Conservation (phyloP, 2,888 invertebrate species). For the Leptinotarsa peninsularis region DNA sequence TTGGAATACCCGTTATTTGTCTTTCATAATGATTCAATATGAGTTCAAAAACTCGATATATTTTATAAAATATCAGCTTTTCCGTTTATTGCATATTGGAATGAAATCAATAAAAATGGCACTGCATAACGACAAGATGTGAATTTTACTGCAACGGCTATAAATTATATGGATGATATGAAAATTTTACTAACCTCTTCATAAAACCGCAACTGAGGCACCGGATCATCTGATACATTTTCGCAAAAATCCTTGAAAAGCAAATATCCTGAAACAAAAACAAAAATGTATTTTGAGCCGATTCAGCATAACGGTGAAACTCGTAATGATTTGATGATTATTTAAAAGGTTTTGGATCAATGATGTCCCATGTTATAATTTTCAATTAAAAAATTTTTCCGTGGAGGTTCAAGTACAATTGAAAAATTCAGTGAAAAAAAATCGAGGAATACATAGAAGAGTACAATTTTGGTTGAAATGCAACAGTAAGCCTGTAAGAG, state of each 20-base stretch:
- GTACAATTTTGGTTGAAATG: too few species aligned
- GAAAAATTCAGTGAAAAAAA: too few species aligned
- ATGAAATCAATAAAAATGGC: background rate
- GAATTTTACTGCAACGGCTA: background rate
- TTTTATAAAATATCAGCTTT: background rate
- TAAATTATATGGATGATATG: background rate
- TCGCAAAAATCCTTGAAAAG: slow-evolving; percentile 99
- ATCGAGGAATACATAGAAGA: too few species aligned
- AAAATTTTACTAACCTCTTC: slow-evolving; percentile 85
- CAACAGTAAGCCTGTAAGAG: too few species aligned
- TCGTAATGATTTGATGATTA: too few species aligned
- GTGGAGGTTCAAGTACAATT: too few species aligned
- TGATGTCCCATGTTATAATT: too few species aligned
- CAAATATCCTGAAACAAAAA: slow-evolving; percentile 88
- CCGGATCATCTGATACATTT: slow-evolving; percentile 93
- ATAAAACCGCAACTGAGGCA: slow-evolving; percentile 98
- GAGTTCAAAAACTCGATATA: too few species aligned
- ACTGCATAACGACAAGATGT: background rate
- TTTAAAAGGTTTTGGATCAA: too few species aligned
- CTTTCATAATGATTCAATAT: too few species aligned
- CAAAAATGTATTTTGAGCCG: slow-evolving; percentile 41
- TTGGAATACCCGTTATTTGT: too few species aligned
- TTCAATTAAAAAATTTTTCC: too few species aligned
- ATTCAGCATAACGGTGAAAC: slow-evolving; percentile 12
- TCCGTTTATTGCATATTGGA: background rate